Percentiles rank a stretch among this genome's conserved stretches.
These are phyloP conservation scores for Numida meleagris DNA, from an alignment of 2,113 vertebrate genomes.

Conservation along the genomic window DNA sequence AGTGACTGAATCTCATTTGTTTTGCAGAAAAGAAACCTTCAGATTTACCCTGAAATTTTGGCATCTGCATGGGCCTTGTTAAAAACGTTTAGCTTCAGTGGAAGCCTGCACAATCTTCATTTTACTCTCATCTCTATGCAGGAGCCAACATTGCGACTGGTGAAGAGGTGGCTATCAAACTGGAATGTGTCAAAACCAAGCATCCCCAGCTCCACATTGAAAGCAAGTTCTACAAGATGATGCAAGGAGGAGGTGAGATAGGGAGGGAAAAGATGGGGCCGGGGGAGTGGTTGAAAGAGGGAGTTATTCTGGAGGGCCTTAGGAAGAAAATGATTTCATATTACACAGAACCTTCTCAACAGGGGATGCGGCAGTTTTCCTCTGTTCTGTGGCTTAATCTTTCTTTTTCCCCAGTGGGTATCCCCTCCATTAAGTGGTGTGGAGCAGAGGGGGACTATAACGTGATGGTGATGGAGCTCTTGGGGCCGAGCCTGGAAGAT, in stretches of 20 bases:
- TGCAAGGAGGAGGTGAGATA: constrained; percentile 95
- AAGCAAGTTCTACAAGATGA: constrained; percentile 99
- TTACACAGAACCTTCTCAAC: background rate
- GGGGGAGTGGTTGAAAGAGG: background rate
- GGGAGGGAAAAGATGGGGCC: background rate
- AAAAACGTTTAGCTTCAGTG: background rate
- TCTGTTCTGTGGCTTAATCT: background rate
- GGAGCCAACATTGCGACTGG: constrained; percentile 97
- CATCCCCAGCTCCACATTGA: constrained; percentile 97
- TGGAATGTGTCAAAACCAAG: constrained; percentile 98
- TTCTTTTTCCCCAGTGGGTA: constrained; percentile 84
- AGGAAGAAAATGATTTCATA: background rate
- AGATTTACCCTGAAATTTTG: background rate
- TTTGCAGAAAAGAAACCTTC: background rate
- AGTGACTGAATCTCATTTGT: background rate
- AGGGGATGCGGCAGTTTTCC: background rate
- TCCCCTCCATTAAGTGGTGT: constrained; percentile 98
- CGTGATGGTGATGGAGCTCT: constrained; percentile 97
- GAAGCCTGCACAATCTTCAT: background rate
- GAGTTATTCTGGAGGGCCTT: constrained; percentile 7
- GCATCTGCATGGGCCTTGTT: background rate
- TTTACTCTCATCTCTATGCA: constrained; percentile 57
- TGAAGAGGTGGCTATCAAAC: constrained; percentile 97
- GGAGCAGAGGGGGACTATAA: constrained; percentile 98
- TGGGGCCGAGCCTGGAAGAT: constrained; percentile 95